phyloP scores from a whole-genome alignment of 2,888 invertebrate species.

The Aphrophora alni region DNA sequence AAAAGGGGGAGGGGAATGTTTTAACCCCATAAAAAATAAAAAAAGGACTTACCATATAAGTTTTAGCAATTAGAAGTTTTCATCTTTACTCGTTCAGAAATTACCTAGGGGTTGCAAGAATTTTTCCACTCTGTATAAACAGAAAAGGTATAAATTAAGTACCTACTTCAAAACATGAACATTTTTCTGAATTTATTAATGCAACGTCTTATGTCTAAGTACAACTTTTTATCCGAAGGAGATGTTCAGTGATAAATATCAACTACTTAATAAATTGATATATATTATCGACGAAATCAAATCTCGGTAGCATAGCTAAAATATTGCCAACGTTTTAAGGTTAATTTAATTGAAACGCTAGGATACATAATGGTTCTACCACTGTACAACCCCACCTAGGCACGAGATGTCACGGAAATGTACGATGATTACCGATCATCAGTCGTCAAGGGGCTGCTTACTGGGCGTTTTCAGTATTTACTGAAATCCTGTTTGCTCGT shows the following conservation, averaged over 20 bases:
- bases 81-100: too few relatives aligned
- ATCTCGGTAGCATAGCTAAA: background rate
- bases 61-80: too few relatives aligned
- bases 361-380: background rate
- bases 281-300: background rate
- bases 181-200: too few relatives aligned
- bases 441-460: conserved; percentile 2
- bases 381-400: background rate
- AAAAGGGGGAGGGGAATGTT: too few relatives aligned
- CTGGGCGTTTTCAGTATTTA: conserved; percentile 9
- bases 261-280: background rate
- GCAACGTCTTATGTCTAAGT: too few relatives aligned
- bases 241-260: background rate
- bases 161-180: too few relatives aligned
- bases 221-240: too few relatives aligned
- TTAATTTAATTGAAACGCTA: background rate
- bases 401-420: background rate
- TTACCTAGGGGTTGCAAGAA: too few relatives aligned
- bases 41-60: too few relatives aligned
- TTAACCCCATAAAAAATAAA: too few relatives aligned
- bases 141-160: too few relatives aligned
- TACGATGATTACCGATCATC: background rate
- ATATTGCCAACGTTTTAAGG: background rate
- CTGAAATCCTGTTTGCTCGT: background rate
- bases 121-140: too few relatives aligned